Conservation (phyloP, 1,140 invertebrate genomes). For the Steinernema feltiae region DNA sequence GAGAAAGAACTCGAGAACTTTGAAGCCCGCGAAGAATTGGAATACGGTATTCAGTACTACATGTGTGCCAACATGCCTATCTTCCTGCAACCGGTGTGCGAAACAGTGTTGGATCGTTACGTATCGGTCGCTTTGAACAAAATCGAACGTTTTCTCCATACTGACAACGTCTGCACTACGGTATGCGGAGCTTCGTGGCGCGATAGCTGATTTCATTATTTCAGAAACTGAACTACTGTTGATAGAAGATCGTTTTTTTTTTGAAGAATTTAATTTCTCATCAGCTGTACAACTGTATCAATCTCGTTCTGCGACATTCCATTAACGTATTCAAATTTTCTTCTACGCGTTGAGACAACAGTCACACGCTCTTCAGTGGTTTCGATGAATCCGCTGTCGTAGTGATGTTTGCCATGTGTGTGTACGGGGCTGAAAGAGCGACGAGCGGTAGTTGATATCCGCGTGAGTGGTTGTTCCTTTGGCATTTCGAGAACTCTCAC, state of each 20-base stretch:
- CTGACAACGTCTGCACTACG: not conserved
- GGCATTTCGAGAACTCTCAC: slow-evolving; percentile 1
- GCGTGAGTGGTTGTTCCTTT: not conserved
- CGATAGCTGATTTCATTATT: not conserved
- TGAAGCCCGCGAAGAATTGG: not conserved
- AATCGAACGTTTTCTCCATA: not conserved
- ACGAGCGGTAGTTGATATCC: not conserved
- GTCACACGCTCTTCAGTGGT: not conserved
- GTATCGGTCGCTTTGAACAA: not conserved
- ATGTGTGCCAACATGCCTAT: not conserved
- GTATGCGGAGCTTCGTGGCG: not conserved
- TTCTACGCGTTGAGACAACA: not conserved
- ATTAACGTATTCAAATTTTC: not conserved
- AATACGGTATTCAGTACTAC: not conserved
- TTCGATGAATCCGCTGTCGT: slow-evolving; percentile 13
- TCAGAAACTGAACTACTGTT: not conserved
- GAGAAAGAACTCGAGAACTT: not conserved
- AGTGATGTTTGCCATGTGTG: not conserved
- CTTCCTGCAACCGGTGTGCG: not conserved
- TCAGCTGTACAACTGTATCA: not conserved
- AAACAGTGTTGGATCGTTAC: not conserved
- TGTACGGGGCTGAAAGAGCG: not conserved
- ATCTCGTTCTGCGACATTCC: slow-evolving; percentile 1
- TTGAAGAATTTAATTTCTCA: not conserved
- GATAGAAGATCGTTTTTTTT: not conserved